Percentiles rank a stretch among this genome's conserved stretches.
Evolutionary conservation across 2,113 vertebrate genomes (phyloP).

Genomic region (Ahaetulla prasina): DNA sequence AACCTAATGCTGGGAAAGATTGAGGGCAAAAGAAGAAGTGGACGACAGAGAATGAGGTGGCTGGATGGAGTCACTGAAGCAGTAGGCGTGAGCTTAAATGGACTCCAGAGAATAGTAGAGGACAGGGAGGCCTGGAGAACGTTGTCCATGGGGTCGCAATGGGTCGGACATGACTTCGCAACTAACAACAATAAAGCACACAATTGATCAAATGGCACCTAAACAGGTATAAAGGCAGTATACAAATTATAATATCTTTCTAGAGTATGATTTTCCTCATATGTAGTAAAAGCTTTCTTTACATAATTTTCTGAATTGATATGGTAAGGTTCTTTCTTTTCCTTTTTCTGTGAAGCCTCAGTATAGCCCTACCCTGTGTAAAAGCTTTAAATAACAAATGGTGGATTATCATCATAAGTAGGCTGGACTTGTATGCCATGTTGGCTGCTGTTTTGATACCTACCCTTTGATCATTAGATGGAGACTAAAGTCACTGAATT

Average conservation of each 20-base stretch:
- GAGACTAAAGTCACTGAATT: background rate
- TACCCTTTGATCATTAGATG: background rate
- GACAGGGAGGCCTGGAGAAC: too few species aligned
- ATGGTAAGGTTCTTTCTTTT: background rate
- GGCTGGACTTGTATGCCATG: background rate
- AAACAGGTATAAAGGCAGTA: background rate
- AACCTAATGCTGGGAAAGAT: too few species aligned
- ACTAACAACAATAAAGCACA: too few species aligned
- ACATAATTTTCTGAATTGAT: background rate
- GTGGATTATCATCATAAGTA: background rate
- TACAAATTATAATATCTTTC: background rate
- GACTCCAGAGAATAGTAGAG: too few species aligned
- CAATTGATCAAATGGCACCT: background rate
- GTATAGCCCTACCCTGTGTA: background rate
- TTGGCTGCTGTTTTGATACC: background rate
- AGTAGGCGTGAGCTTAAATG: too few species aligned
- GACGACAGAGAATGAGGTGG: too few species aligned
- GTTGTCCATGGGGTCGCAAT: too few species aligned
- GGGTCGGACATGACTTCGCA: too few species aligned
- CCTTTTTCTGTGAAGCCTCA: background rate
- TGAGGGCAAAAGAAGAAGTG: too few species aligned
- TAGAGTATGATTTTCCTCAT: background rate
- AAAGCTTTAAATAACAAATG: background rate
- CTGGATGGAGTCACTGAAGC: too few species aligned
- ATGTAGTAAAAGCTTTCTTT: background rate